phyloP scores from a whole-genome alignment of 2,797 vertebrate species.

The Eleutherodactylus coqui region DNA sequence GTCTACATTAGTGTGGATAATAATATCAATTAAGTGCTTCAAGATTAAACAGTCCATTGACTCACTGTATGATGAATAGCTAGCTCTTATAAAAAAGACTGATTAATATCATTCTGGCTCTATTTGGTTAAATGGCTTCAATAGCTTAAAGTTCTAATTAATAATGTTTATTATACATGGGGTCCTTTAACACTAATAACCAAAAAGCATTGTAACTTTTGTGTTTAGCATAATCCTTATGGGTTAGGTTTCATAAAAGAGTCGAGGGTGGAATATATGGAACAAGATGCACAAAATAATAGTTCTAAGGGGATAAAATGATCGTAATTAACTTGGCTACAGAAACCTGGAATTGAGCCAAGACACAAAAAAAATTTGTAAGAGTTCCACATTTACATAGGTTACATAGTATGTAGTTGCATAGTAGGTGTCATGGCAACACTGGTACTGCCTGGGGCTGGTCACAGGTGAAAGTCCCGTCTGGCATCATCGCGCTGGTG shows the following conservation, averaged over 20 bases:
- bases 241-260: not conserved
- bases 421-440: too few relatives aligned
- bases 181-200: not conserved
- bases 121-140: conserved; percentile 9
- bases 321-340: too few relatives aligned
- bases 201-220: not conserved
- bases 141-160: not conserved
- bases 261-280: not conserved
- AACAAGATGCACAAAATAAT: too few relatives aligned
- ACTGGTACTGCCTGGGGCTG: too few relatives aligned
- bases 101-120: not conserved
- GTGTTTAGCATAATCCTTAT: not conserved
- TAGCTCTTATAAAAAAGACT: conserved; percentile 12
- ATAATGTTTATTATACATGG: not conserved
- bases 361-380: too few relatives aligned
- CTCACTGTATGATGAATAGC: conserved; percentile 2
- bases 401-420: too few relatives aligned
- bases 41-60: conserved; percentile 14
- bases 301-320: too few relatives aligned
- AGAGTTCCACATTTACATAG: too few relatives aligned
- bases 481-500: too few relatives aligned
- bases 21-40: conserved; percentile 50
- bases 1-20: conserved; percentile 18
- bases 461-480: too few relatives aligned
- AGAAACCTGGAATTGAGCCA: too few relatives aligned